Conservation (phyloP, 2,888 invertebrate genomes). For the Pterostichus madidus region DNA sequence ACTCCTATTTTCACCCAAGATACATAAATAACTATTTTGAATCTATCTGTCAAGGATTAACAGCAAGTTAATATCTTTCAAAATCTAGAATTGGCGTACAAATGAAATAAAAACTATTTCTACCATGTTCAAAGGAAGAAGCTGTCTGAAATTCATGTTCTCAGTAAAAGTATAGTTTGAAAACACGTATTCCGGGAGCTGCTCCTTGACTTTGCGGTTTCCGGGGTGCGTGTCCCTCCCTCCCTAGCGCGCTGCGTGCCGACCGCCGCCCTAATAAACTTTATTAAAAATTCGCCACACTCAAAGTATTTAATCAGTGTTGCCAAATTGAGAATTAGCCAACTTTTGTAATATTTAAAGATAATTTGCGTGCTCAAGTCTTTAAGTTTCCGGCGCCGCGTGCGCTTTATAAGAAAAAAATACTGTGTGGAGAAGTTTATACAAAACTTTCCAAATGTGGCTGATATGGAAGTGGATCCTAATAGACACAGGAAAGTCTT, state of each 20-base stretch:
- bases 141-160: no score
- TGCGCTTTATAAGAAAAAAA: slow-evolving; percentile 45
- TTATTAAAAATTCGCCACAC: slow-evolving; percentile 65
- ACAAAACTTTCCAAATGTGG: slow-evolving; percentile 28
- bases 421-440: slow-evolving; percentile 47
- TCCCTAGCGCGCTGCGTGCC: background rate
- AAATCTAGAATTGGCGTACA: no score
- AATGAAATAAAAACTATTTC: no score
- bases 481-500: slow-evolving; percentile 16
- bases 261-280: slow-evolving; percentile 56
- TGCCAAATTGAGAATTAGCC: slow-evolving; percentile 64
- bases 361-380: slow-evolving; percentile 56
- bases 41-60: no score
- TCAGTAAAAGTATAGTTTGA: no score
- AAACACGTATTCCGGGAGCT: no score
- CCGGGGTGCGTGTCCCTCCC: background rate
- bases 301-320: slow-evolving; percentile 66
- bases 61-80: no score
- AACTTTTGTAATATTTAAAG: slow-evolving; percentile 66
- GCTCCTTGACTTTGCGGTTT: background rate
- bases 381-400: slow-evolving; percentile 37
- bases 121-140: no score
- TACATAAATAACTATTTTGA: no score
- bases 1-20: no score
- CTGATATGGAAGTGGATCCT: slow-evolving; percentile 4